Evolutionary conservation across 2,888 invertebrate species (phyloP), one percentile per base, ranked within the genome.

Genomic region (Chrysotoxum bicinctum): DNA sequence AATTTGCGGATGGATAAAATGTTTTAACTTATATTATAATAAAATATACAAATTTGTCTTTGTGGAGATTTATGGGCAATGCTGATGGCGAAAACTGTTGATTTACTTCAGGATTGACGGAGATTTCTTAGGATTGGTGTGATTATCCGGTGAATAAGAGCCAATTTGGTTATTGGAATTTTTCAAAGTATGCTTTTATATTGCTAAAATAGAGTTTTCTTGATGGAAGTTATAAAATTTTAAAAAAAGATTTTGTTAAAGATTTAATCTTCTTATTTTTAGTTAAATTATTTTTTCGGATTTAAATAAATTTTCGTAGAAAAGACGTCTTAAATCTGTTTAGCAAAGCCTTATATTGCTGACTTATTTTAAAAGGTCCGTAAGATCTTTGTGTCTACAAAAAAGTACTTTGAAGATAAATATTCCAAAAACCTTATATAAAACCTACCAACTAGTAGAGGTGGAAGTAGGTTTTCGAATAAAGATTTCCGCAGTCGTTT

Each of bases 101-200:
- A 85, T 85, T 85, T 81, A 77, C 76, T 85, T 26, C 69, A 35
- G 62, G 73, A 73, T 81, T 73, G 81, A 43, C 50, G 77, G 77
- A 81, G 84, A 80, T 80, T 84, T 84, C 23, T 12, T 45, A 14
- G 50, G 32, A 21, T 50, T 60, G 50, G 26, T 66, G 75, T 72
- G 66, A 80, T 84, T 72, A 84, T 52, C 66, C 58, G 21, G 10
- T 30, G 19, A 72, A 75, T 72, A 75, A 70, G 43, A 21, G 16
- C 43, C 66, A 70, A 75, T 79, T 72, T 75, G 26, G 35, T 79
- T 70, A 66, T 30, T 62, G 43, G 48, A 54, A 56, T 50, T 64
- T 54, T 23, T 19, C 2, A 14, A 32, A 32, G n/a, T 54, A n/a
- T 35, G 54, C 30, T 52, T 70, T 19, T 9, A 16, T 56, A 16